These are phyloP conservation scores for Oreotrochilus melanogaster DNA, from an alignment of 2,113 vertebrate species.

Conservation along the genomic window DNA sequence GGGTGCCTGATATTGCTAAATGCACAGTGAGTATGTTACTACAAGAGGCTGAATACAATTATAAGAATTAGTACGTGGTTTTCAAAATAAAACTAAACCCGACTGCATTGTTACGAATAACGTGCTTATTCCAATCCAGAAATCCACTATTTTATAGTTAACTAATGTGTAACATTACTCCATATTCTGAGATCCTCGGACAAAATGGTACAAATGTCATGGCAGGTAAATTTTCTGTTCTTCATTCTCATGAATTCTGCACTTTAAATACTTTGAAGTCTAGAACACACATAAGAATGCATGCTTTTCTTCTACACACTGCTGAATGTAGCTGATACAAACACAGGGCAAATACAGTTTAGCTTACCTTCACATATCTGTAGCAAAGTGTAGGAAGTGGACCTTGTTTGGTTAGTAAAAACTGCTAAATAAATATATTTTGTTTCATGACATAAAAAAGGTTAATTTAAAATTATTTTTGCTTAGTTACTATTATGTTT, in stretches of 20 bases:
- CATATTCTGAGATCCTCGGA: neutral
- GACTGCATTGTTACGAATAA: neutral
- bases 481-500: slow-evolving; percentile 75
- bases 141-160: neutral
- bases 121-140: neutral
- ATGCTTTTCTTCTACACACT: neutral
- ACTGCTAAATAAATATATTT: neutral
- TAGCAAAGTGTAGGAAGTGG: neutral
- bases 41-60: neutral
- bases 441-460: neutral
- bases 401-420: neutral
- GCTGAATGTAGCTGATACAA: neutral
- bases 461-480: neutral
- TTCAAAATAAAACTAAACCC: neutral
- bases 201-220: neutral
- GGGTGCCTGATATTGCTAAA: neutral
- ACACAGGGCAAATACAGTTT: neutral
- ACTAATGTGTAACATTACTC: neutral
- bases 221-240: neutral
- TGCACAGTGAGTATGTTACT: neutral
- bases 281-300: neutral
- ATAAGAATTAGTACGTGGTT: neutral
- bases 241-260: neutral
- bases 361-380: neutral
- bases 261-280: neutral